These are phyloP conservation scores for Eumaeus atala DNA, from an alignment of 1,140 invertebrate species.

Conservation along the genomic window DNA sequence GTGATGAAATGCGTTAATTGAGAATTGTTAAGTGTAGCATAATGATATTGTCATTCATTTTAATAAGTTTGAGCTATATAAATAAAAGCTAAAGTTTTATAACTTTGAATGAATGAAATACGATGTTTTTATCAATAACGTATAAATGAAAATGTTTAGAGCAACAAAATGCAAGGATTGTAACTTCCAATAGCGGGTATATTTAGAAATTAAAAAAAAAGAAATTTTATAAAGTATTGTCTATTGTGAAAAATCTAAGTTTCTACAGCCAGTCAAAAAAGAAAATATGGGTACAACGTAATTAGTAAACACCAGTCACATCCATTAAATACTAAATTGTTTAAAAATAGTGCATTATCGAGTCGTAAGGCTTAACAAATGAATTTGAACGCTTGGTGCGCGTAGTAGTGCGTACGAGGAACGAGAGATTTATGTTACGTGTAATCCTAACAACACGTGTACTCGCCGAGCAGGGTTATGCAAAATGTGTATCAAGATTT, in stretches of 20 bases:
- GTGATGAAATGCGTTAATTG: neutral
- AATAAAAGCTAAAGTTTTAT: neutral
- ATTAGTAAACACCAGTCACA: neutral
- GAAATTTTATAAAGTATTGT: neutral
- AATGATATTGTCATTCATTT: constrained; percentile 10
- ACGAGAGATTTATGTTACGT: neutral
- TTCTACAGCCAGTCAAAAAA: too few species aligned
- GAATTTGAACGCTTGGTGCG: neutral
- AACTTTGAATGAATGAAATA: too few species aligned
- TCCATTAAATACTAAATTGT: neutral
- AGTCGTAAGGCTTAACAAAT: constrained; percentile 2
- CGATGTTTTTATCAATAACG: too few species aligned
- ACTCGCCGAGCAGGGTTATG: neutral
- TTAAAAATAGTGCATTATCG: neutral
- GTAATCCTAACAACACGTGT: neutral
- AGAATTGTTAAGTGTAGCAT: constrained; percentile 6
- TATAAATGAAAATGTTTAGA: too few species aligned
- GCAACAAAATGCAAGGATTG: too few species aligned
- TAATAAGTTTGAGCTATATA: constrained; percentile 4
- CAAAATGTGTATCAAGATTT: too few species aligned
- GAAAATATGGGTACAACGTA: too few species aligned
- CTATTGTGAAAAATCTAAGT: neutral
- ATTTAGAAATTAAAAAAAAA: too few species aligned
- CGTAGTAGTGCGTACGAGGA: constrained; percentile 2
- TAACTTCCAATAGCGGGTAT: too few species aligned